Evolutionary conservation across 2,797 vertebrate species (phyloP).

Genomic region (Falco cherrug): DNA sequence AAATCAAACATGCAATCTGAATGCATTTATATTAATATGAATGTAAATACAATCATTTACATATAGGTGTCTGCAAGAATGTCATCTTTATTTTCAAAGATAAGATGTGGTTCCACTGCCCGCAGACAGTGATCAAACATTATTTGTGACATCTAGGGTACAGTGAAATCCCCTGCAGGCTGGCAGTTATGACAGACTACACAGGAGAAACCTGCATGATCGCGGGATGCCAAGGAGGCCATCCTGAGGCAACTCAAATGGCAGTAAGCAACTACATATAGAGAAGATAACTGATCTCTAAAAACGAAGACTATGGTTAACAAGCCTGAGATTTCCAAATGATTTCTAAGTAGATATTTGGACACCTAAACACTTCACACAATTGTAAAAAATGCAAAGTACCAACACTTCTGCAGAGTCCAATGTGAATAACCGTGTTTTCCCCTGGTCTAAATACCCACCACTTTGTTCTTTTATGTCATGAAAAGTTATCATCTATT

Average conservation of each 20-base stretch:
- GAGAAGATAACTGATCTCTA: background rate
- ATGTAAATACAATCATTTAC: background rate
- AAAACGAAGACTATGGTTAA: background rate
- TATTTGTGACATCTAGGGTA: background rate
- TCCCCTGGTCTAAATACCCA: background rate
- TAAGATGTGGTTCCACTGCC: background rate
- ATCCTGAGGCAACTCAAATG: background rate
- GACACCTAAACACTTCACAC: rapidly evolving
- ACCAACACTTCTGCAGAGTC: background rate
- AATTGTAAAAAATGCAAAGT: background rate
- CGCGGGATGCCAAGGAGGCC: background rate
- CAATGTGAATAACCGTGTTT: background rate
- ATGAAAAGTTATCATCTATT: background rate
- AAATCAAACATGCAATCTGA: background rate
- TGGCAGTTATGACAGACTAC: background rate
- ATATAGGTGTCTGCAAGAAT: background rate
- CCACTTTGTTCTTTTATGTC: background rate
- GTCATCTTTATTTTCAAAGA: background rate
- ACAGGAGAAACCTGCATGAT: background rate
- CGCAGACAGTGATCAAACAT: background rate
- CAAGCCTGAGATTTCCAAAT: background rate
- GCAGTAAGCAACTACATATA: background rate
- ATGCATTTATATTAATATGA: background rate
- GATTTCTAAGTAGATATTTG: background rate
- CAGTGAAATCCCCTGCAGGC: background rate